These are phyloP conservation scores for Eulemur mongoz DNA, from an alignment of 2,797 vertebrate species.

Conservation along the genomic window DNA sequence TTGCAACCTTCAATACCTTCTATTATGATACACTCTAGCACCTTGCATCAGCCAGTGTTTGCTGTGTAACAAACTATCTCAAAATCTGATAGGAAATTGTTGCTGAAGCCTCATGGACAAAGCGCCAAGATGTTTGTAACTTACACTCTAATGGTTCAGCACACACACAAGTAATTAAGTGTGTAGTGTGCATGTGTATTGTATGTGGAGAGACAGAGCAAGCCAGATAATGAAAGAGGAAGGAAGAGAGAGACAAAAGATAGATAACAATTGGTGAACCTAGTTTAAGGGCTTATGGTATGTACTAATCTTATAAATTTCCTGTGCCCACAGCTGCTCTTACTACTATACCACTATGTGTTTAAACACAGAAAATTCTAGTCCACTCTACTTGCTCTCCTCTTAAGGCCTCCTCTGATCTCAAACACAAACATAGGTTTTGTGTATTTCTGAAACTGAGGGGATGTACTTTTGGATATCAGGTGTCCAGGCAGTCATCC, in stretches of 20 bases:
- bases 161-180: neutral
- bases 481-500: neutral
- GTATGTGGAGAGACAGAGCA: neutral
- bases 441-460: slow-evolving; percentile 8
- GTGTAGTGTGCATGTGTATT: neutral
- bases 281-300: neutral
- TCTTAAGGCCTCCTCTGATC: neutral
- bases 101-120: neutral
- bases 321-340: neutral
- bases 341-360: neutral
- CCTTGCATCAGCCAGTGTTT: neutral
- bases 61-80: neutral
- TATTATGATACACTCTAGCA: neutral
- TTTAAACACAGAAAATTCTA: neutral
- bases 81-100: neutral
- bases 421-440: neutral
- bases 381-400: neutral
- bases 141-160: neutral
- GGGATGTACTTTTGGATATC: neutral
- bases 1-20: neutral
- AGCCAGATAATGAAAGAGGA: neutral
- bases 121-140: neutral
- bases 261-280: neutral
- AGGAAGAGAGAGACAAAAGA: accelerated
- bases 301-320: neutral